Evolutionary conservation across 2,113 vertebrate genomes (phyloP).

Genomic region (Capreolus pygargus): DNA sequence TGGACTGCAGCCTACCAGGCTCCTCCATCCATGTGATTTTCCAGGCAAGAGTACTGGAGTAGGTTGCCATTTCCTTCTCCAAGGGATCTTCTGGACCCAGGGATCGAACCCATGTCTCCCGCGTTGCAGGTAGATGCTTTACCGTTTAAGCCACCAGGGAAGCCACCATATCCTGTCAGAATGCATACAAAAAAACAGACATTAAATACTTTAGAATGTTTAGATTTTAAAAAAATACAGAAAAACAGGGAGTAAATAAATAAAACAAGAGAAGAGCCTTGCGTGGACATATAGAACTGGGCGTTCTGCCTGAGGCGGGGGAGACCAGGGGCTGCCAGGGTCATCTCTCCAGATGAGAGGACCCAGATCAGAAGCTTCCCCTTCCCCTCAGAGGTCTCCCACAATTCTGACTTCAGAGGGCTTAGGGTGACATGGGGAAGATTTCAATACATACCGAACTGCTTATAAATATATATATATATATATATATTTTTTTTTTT

Average conservation of each 20-base stretch:
- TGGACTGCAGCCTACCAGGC: background rate
- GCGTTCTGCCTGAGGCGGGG: background rate
- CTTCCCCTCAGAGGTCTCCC: background rate
- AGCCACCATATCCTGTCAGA: background rate
- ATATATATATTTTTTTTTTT: background rate
- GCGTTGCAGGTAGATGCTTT: background rate
- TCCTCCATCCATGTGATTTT: background rate
- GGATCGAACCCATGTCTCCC: background rate
- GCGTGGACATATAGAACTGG: background rate
- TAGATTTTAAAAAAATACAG: background rate
- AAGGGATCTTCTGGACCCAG: background rate
- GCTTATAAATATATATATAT: background rate
- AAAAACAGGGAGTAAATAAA: background rate
- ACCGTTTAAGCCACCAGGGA: background rate
- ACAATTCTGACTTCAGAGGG: background rate
- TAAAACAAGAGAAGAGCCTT: background rate
- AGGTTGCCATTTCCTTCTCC: background rate
- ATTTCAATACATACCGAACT: background rate
- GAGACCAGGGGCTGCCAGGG: background rate
- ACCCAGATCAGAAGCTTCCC: background rate
- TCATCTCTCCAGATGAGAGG: background rate
- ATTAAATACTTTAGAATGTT: background rate
- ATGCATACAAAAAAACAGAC: background rate
- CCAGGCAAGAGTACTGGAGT: background rate
- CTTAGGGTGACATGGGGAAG: background rate